A percentile compares a stretch with the other conserved stretches of the same genome.
These are phyloP conservation scores for Ruditapes philippinarum DNA, from an alignment of 1,140 invertebrate genomes.

Conservation along the genomic window DNA sequence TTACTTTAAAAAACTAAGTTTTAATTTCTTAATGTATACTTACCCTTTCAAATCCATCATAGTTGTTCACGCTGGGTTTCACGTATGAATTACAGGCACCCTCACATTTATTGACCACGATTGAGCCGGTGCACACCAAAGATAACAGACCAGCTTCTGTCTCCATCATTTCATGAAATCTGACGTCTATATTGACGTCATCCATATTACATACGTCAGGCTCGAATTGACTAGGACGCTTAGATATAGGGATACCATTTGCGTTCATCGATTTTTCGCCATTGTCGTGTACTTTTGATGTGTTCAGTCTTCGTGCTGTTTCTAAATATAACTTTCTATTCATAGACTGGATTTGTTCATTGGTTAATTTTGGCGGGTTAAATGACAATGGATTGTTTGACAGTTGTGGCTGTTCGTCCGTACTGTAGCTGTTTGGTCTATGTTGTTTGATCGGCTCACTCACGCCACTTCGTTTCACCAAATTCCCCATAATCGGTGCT, in stretches of 20 bases:
- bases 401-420: not conserved
- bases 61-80: constrained; percentile 12
- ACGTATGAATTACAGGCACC: constrained; percentile 37
- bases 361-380: not conserved
- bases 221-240: not conserved
- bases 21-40: too few species aligned
- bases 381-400: not conserved
- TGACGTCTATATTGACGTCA: constrained; percentile 9
- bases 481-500: not conserved
- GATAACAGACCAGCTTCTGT: not conserved
- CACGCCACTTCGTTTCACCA: not conserved
- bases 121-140: constrained; percentile 5
- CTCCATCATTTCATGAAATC: constrained; percentile 24
- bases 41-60: constrained; percentile 38
- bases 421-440: not conserved
- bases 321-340: not conserved
- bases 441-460: not conserved
- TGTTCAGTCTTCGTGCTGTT: not conserved
- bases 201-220: constrained; percentile 33
- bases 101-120: constrained; percentile 48
- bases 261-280: too few species aligned
- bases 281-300: not conserved
- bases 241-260: not conserved
- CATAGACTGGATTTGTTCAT: not conserved
- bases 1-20: too few species aligned